A percentile compares a stretch with the other conserved stretches of the same genome.
Conservation (phyloP, 2,888 invertebrate genomes). For the Salticus scenicus region DNA sequence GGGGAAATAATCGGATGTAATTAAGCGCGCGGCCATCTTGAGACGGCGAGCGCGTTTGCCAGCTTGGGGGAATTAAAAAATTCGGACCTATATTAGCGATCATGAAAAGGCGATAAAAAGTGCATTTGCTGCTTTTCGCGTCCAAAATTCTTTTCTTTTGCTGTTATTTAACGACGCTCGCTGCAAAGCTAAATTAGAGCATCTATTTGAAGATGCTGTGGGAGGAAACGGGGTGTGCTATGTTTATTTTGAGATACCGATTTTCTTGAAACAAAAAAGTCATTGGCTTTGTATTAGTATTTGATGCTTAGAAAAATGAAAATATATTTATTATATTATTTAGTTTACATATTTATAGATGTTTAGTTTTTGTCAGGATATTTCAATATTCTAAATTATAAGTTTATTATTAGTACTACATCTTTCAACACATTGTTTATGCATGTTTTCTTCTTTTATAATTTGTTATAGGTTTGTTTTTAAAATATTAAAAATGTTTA, state of each 20-base stretch:
- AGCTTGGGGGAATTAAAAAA: background rate
- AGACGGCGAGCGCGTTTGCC: slow-evolving; percentile 1
- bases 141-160: background rate
- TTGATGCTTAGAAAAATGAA: background rate
- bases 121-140: slow-evolving; percentile 25
- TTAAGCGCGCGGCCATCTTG: slow-evolving; percentile 50
- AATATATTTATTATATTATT: too few relatives aligned
- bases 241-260: background rate
- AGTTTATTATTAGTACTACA: too few relatives aligned
- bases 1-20: slow-evolving; percentile 54
- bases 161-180: slow-evolving; percentile 41
- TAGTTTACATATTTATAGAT: too few relatives aligned
- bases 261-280: background rate
- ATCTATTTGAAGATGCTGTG: slow-evolving; percentile 22
- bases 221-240: background rate
- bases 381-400: too few relatives aligned
- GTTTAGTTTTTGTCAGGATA: too few relatives aligned
- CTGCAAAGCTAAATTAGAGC: slow-evolving; percentile 28
- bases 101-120: slow-evolving; percentile 40
- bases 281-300: background rate
- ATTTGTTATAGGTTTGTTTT: too few relatives aligned
- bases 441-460: too few relatives aligned
- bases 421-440: too few relatives aligned
- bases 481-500: too few relatives aligned
- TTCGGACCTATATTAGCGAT: slow-evolving; percentile 32